These are phyloP conservation scores for Lysandra coridon DNA, from an alignment of 2,888 invertebrate genomes.

Conservation along the genomic window DNA sequence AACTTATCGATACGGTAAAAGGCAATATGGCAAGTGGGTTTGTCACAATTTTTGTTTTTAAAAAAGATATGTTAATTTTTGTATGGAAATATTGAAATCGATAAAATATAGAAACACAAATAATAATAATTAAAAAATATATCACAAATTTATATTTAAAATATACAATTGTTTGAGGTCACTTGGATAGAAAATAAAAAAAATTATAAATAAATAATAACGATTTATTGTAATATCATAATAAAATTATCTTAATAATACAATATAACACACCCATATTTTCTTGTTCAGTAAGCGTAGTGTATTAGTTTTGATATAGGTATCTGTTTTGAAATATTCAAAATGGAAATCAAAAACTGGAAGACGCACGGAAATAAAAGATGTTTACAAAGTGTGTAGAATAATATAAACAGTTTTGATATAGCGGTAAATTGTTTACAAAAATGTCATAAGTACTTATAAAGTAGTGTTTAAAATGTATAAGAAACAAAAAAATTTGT, in stretches of 20 bases:
- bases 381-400: constrained; percentile 1
- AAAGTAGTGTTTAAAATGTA: background rate
- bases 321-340: background rate
- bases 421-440: constrained; percentile 1
- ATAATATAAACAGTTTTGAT: background rate
- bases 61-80: background rate
- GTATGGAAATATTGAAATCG: background rate
- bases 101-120: background rate
- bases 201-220: background rate
- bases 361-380: background rate
- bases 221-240: background rate
- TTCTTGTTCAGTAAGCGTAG: constrained; percentile 1
- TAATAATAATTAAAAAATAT: background rate
- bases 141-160: background rate
- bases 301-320: background rate
- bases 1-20: constrained; percentile 22
- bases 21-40: constrained; percentile 28
- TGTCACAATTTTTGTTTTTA: background rate
- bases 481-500: background rate
- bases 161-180: background rate
- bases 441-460: constrained; percentile 1
- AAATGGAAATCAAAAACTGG: background rate
- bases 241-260: constrained; percentile 6
- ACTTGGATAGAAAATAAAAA: background rate
- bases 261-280: constrained; percentile 13